Evolutionary conservation across 2,113 vertebrate species (phyloP).

Genomic region (Hepsetus odoe): DNA sequence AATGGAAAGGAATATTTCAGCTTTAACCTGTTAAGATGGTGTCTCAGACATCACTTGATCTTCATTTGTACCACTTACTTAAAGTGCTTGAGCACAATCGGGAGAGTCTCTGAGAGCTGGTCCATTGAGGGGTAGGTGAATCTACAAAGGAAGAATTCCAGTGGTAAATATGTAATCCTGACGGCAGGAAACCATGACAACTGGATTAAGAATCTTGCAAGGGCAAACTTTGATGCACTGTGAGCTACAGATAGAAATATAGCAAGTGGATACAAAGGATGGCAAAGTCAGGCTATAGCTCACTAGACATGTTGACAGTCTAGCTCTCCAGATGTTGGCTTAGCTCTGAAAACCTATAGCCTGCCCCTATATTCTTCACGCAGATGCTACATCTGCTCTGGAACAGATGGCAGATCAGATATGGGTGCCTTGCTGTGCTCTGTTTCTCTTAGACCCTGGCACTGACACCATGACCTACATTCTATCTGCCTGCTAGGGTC

Average conservation of each 20-base stretch:
- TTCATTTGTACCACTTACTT: constrained; percentile 76
- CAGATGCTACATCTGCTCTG: constrained; percentile 12
- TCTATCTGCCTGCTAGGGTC: background rate
- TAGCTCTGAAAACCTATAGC: constrained; percentile 14
- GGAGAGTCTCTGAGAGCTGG: constrained; percentile 88
- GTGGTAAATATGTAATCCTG: background rate
- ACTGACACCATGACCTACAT: constrained; percentile 37
- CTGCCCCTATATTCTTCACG: constrained; percentile 15
- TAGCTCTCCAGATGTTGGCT: constrained; percentile 13
- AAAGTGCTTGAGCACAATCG: constrained; percentile 87
- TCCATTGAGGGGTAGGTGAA: constrained; percentile 92
- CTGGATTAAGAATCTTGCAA: background rate
- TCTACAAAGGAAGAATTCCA: constrained; percentile 65
- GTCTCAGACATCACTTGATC: background rate
- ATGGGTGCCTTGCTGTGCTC: background rate
- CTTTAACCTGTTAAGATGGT: background rate
- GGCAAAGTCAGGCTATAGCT: background rate
- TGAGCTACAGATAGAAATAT: background rate
- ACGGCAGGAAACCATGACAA: background rate
- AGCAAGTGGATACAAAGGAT: background rate
- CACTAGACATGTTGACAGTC: background rate
- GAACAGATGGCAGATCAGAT: constrained; percentile 25
- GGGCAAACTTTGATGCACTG: background rate
- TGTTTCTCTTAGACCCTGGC: background rate
- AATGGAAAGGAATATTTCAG: background rate